Base-by-base conservation (phyloP, 2,797 vertebrate species). In the Muscicapa comitata region DNA sequence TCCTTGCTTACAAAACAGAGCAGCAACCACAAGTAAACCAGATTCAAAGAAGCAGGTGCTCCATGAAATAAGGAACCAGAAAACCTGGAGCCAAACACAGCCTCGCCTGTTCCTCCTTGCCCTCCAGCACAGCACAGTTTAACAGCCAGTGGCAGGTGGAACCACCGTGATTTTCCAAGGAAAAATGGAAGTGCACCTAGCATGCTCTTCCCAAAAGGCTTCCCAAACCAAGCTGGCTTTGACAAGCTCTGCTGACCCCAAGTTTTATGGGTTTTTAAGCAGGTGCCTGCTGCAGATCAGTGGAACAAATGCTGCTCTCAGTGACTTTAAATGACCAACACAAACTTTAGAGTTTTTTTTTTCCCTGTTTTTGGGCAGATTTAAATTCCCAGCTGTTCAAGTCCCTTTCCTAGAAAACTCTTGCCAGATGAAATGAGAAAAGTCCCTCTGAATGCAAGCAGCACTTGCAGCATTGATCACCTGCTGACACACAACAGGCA, bases 21-120 rank as follows among this genome's bases (percentile, higher is more conserved):
- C 75, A 92, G 92, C 90, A 96, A 96, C 88, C 94, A 97, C 85
- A 95, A 96, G 97, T 74, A 86, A 97, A 94, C 87, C 94, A 97
- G 92, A 93, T 89, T 84, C 96, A 91, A 97, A 93, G 95, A 95
- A 97, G 84, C 91, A 83, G 90, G 74, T 51, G 92, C 80, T 83
- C 90, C 72, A 7, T 59, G n/a, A 88, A 77, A 76, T 38, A 91
- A 96, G 38, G 54, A 94, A 93, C 96, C 93, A 82, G 92, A 96
- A 91, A 97, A 97, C 93, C 86, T 95, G 83, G 95, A 90, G 96
- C 86, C 83, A 96, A 95, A 42, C n/a, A 59, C 51, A 81, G 83
- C 94, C 74, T 72, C 19, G 1, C 61, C 61, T 5, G n/a, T 5
- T 92, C 90, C 73, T 42, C 6, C 7, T 50, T 28, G 25, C 45